Percentiles rank a stretch among this genome's conserved stretches.
phyloP scores from a whole-genome alignment of 2,888 invertebrate species.

The Cephus pygmeus region DNA sequence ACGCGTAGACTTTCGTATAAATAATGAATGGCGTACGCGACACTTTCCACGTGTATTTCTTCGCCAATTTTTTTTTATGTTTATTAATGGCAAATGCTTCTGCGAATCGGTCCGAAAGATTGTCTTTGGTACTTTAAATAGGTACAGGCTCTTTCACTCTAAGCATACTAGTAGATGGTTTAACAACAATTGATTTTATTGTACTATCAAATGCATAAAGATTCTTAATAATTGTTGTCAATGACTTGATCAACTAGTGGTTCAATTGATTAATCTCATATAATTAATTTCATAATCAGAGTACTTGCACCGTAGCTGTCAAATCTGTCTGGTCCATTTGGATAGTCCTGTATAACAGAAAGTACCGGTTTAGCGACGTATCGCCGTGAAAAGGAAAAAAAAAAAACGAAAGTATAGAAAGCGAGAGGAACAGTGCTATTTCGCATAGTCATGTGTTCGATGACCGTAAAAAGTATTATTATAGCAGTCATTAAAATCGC shows the following conservation, averaged over 20 bases:
- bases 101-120: background rate
- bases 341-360: background rate
- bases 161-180: background rate
- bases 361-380: background rate
- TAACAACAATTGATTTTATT: background rate
- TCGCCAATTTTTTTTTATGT: background rate
- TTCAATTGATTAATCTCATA: no score
- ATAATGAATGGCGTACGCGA: background rate
- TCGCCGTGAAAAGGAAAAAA: background rate
- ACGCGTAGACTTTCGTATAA: background rate
- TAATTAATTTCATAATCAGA: no score
- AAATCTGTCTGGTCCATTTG: background rate
- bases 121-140: background rate
- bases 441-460: background rate
- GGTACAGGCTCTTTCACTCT: background rate
- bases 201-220: no score
- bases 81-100: background rate
- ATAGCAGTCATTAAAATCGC: background rate
- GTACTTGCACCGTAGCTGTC: no score
- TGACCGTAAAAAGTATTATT: background rate
- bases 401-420: background rate
- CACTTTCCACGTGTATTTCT: background rate
- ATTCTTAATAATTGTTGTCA: no score
- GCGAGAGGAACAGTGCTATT: background rate
- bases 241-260: no score